These are phyloP conservation scores for Alviniconcha strummeri DNA, from an alignment of 2,888 invertebrate genomes.

Conservation along the genomic window DNA sequence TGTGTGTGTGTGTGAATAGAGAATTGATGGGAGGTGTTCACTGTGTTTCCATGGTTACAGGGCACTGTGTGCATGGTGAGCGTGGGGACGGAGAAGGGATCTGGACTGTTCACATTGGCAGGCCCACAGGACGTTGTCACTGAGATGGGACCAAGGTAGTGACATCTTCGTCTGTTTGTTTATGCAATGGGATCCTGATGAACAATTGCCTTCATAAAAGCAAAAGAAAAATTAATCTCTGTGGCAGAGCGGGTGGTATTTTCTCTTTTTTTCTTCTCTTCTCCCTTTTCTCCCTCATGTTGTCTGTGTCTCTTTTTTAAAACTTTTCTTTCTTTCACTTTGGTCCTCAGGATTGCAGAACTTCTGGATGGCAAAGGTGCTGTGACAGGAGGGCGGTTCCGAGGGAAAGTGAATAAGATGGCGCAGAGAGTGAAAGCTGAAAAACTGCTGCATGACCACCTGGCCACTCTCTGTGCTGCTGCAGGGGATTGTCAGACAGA, in stretches of 20 bases:
- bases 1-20: no score
- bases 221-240: no score
- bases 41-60: conserved; percentile 46
- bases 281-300: not conserved
- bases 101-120: conserved; percentile 76
- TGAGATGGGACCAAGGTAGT: conserved; percentile 80
- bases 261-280: not conserved
- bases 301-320: not conserved
- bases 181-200: conserved; percentile 78
- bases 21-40: no score
- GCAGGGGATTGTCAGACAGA: not conserved
- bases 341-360: conserved; percentile 78
- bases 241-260: no score
- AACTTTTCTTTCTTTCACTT: not conserved
- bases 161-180: conserved; percentile 74
- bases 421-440: conserved; percentile 80
- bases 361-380: conserved; percentile 86
- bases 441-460: conserved; percentile 55
- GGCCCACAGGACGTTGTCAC: conserved; percentile 75
- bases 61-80: conserved; percentile 80
- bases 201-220: conserved; percentile 56
- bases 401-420: conserved; percentile 85
- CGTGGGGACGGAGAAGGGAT: conserved; percentile 80
- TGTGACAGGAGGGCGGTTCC: conserved; percentile 83
- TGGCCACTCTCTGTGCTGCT: conserved; percentile 14